Conservation (phyloP, 92 coral and sea anemone species). For the Parazoanthus swiftii region DNA sequence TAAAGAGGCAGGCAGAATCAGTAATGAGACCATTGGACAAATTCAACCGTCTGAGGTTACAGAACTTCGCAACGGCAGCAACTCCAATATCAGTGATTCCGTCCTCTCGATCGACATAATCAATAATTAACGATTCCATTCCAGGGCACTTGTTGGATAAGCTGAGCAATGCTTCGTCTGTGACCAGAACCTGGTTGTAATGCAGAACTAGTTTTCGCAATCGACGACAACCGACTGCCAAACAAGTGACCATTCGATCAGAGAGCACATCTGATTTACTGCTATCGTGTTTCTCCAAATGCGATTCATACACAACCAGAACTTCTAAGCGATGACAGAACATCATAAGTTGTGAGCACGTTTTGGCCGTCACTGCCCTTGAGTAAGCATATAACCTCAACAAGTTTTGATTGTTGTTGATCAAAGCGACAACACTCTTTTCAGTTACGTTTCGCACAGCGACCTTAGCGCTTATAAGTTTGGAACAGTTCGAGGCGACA, state of each 20-base stretch:
- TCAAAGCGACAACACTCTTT: conserved; percentile 72
- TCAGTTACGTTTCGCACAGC: conserved; percentile 87
- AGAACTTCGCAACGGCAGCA: conserved; percentile 79
- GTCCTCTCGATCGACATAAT: conserved; percentile 84
- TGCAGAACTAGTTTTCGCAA: conserved; percentile 73
- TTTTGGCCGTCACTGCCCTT: conserved; percentile 84
- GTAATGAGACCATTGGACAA: conserved; percentile 89
- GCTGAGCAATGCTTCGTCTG: conserved; percentile 71
- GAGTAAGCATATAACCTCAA: conserved; percentile 79
- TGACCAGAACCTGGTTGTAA: conserved; percentile 86
- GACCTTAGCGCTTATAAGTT: conserved; percentile 68
- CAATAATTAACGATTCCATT: conserved; percentile 83
- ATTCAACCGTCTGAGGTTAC: conserved; percentile 83
- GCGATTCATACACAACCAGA: conserved; percentile 84
- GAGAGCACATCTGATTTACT: conserved; percentile 70
- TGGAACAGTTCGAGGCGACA: conserved; percentile 80
- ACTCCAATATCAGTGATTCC: conserved; percentile 89
- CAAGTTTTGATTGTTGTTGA: conserved; percentile 72
- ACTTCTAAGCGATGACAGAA: conserved; percentile 74
- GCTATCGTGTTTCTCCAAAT: conserved; percentile 75
- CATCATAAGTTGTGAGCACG: conserved; percentile 60
- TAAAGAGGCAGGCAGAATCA: conserved; percentile 77
- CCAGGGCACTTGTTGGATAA: conserved; percentile 80
- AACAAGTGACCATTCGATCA: conserved; percentile 77
- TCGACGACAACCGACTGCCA: conserved; percentile 80